Percentiles rank a stretch among this genome's conserved stretches.
phyloP scores from a whole-genome alignment of 1,140 invertebrate species.

The Hormaphis cornu region DNA sequence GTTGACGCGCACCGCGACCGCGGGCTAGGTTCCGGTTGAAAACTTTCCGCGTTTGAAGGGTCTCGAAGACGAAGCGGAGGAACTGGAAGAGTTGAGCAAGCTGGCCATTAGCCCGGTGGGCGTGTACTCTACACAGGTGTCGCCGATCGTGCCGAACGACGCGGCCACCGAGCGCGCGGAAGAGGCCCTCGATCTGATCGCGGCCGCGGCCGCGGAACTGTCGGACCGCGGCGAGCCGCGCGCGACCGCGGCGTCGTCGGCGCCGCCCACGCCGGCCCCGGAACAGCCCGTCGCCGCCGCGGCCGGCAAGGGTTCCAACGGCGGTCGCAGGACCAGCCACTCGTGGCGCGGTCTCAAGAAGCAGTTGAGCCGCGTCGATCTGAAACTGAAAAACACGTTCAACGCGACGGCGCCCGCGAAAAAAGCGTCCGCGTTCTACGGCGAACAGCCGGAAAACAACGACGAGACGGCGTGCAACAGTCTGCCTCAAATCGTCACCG shows the following conservation, averaged over 20 bases:
- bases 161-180: constrained; percentile 36
- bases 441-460: neutral
- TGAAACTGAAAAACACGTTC: constrained; percentile 62
- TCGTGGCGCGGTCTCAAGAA: constrained; percentile 58
- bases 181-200: constrained; percentile 36
- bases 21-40: neutral
- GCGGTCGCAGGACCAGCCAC: constrained; percentile 35
- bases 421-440: constrained; percentile 33
- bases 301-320: neutral
- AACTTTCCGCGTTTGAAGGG: constrained; percentile 34
- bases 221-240: neutral
- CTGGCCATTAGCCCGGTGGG: constrained; percentile 33
- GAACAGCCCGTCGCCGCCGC: neutral
- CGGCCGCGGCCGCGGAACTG: neutral
- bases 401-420: constrained; percentile 37
- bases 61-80: constrained; percentile 35
- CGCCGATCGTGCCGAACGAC: constrained; percentile 33
- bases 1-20: neutral
- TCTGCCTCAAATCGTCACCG: constrained; percentile 25
- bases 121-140: constrained; percentile 41
- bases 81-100: constrained; percentile 41
- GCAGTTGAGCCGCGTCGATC: constrained; percentile 67
- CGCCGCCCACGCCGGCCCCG: neutral
- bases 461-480: neutral
- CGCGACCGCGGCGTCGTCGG: neutral